These are phyloP conservation scores for Melieria crassipennis DNA, from an alignment of 2,888 invertebrate species.

Conservation along the genomic window DNA sequence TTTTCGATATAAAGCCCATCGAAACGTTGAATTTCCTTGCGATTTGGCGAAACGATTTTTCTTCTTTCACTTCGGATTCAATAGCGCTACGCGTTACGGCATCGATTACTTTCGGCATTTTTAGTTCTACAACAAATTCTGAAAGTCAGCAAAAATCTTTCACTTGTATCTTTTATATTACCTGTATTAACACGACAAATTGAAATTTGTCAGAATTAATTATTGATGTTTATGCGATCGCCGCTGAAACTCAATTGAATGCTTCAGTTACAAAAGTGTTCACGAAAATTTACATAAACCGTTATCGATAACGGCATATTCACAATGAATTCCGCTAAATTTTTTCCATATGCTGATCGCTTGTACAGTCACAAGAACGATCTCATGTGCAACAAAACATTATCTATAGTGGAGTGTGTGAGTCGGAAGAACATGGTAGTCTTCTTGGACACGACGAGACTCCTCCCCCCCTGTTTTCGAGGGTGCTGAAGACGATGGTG, in stretches of 20 bases:
- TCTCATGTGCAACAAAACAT: too few species aligned
- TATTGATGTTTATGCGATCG: neutral
- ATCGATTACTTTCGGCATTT: constrained; percentile 7
- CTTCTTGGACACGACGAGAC: too few species aligned
- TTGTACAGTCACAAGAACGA: too few species aligned
- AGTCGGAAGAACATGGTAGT: too few species aligned
- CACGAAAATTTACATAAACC: neutral
- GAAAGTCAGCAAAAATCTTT: neutral
- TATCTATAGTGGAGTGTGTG: too few species aligned
- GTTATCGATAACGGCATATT: neutral
- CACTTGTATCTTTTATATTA: neutral
- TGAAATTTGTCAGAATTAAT: neutral
- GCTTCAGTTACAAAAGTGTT: constrained; percentile 5
- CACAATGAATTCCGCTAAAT: neutral
- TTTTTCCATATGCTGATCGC: too few species aligned
- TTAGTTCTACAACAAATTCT: neutral
- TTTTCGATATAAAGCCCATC: neutral
- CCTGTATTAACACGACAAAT: neutral
- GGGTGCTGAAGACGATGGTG: too few species aligned
- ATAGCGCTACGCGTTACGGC: neutral
- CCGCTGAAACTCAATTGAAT: neutral
- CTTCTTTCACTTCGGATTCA: neutral
- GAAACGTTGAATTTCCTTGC: too few species aligned
- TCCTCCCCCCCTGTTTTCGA: too few species aligned
- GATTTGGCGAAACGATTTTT: neutral